These are phyloP conservation scores for Cyprinodon tularosa DNA, from an alignment of 2,113 vertebrate species.

Conservation along the genomic window DNA sequence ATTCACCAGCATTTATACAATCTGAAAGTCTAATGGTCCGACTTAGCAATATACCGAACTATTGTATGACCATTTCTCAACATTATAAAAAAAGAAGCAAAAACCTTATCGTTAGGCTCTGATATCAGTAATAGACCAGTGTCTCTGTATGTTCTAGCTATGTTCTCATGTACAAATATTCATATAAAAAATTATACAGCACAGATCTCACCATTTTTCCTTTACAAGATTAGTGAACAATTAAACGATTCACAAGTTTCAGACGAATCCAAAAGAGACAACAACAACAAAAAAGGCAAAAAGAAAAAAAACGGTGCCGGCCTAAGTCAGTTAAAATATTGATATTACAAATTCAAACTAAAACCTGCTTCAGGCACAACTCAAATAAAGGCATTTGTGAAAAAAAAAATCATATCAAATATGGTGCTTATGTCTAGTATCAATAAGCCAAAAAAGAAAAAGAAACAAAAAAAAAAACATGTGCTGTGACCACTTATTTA, in stretches of 20 bases:
- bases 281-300: not conserved
- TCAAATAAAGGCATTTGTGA: slow-evolving; percentile 84
- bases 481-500: slow-evolving; percentile 96
- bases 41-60: slow-evolving; percentile 69
- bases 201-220: slow-evolving; percentile 83
- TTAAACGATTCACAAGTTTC: slow-evolving; percentile 79
- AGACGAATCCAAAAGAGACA: slow-evolving; percentile 60
- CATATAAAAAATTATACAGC: slow-evolving; percentile 84
- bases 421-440: slow-evolving; percentile 80
- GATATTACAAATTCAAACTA: slow-evolving; percentile 68
- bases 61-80: slow-evolving; percentile 69
- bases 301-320: slow-evolving; percentile 64
- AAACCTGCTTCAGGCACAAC: slow-evolving; percentile 80
- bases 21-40: slow-evolving; percentile 69
- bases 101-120: slow-evolving; percentile 63
- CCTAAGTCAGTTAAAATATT: slow-evolving; percentile 69
- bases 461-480: slow-evolving; percentile 59
- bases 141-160: slow-evolving; percentile 78
- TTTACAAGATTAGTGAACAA: slow-evolving; percentile 82
- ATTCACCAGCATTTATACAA: slow-evolving; percentile 73
- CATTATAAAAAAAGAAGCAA: slow-evolving; percentile 60
- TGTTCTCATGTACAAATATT: slow-evolving; percentile 84
- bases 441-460: slow-evolving; percentile 70
- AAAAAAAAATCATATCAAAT: slow-evolving; percentile 79
- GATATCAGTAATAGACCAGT: slow-evolving; percentile 73